Evolutionary conservation across 1,140 invertebrate species (phyloP), one percentile per base, ranked within the genome.

Genomic region (Neodiprion virginianus): DNA sequence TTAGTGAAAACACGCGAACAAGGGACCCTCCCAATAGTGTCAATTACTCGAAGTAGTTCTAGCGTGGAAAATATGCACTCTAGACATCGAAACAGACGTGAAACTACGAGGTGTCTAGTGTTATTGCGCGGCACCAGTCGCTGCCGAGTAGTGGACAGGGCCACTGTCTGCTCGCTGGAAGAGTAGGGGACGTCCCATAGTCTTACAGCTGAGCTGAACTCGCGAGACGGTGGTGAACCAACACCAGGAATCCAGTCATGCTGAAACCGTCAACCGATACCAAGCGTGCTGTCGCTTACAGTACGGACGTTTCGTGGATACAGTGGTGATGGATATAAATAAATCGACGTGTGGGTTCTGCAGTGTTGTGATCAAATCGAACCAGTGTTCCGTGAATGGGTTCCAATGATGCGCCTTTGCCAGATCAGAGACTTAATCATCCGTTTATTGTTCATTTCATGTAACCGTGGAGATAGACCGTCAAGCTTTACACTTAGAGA

Each of bases 241-340:
- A 61, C 53, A 61, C 53, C 53, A 17, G n/a, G n/a, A 61, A 61
- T 61, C n/a, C 53, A 61, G 53, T 61, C 53, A 61, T 61, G 53
- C 53, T 61, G 53, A 61, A 61, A 61, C 53, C 53, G n/a, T 61
- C 11, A 17, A 61, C 11, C 53, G n/a, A 12, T 61, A 17, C 11
- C 53, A 14, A 61, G 28, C 28, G 28, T 40, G 28, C 28, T 12
- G 11, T 61, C 53, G 53, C 28, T 40, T 40, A 40, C 28, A 40
- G 28, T 40, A 40, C 28, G 28, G 28, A 40, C 28, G 28, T 40
- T 40, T 40, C 28, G 28, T 40, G 28, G 28, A 40, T 40, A 40
- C 28, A 40, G 28, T 40, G 28, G 28, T 40, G 28, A 40, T 40
- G 28, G 28, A 40, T 40, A 40, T 40, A 40, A 40, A 40, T 40